phyloP scores from a whole-genome alignment of 2,113 vertebrate species.

The Ginglymostoma cirratum region DNA sequence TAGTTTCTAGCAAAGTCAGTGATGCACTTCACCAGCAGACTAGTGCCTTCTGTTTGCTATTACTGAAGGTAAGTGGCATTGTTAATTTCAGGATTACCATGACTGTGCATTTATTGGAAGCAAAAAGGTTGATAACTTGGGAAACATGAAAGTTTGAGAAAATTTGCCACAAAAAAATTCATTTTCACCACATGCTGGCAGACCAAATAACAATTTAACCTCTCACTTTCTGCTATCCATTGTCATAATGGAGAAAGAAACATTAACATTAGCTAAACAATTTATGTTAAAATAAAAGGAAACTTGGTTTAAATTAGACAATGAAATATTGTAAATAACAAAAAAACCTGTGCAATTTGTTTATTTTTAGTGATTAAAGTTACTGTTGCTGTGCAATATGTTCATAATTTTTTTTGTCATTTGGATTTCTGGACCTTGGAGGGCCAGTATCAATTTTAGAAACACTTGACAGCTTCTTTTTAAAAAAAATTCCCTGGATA shows the following conservation, averaged over 20 bases:
- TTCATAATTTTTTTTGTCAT: not conserved
- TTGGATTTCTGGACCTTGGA: not conserved
- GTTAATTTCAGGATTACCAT: not conserved
- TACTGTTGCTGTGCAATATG: not conserved
- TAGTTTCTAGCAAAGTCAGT: not conserved
- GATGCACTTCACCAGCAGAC: not conserved
- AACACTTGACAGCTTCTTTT: slow-evolving; percentile 10
- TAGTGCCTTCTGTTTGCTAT: not conserved
- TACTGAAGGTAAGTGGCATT: not conserved
- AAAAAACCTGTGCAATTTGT: not conserved
- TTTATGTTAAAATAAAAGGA: not conserved
- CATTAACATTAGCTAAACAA: not conserved
- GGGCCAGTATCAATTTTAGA: not conserved
- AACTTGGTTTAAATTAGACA: not conserved
- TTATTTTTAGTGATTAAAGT: not conserved
- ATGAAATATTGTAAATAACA: not conserved
- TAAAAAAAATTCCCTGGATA: slow-evolving; percentile 16
- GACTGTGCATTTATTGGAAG: not conserved
- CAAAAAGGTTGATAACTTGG: not conserved
- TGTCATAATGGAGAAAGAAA: not conserved
- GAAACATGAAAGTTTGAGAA: not conserved
- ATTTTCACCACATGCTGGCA: not conserved
- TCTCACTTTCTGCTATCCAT: not conserved
- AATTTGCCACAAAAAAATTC: not conserved
- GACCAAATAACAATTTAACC: not conserved